Evolutionary conservation across 30 jellyfish, hydroid and myxozoan species (phyloP).

Genomic region (Euphysa ruthae): DNA sequence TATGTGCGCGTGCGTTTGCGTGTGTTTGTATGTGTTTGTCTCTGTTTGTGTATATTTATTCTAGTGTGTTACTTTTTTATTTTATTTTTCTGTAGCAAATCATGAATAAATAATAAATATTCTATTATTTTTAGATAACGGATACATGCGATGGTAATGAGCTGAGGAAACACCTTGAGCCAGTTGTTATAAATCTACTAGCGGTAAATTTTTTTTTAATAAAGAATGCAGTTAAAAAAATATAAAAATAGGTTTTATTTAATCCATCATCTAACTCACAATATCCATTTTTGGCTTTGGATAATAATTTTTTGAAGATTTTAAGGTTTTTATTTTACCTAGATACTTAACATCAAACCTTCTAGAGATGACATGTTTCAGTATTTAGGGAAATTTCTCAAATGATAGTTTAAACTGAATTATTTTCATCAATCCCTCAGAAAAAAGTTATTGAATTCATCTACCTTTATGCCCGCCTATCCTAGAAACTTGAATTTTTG

Average conservation of each 20-base stretch:
- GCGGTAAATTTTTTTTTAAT: conserved; percentile 13
- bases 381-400: too few relatives aligned
- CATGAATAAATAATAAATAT: background rate
- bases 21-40: background rate
- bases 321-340: too few relatives aligned
- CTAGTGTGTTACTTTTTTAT: background rate
- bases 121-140: conserved; percentile 2
- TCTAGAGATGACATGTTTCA: background rate
- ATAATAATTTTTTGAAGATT: too few relatives aligned
- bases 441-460: too few relatives aligned
- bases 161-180: conserved; percentile 12
- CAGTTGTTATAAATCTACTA: conserved; percentile 24
- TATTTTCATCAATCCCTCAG: too few relatives aligned
- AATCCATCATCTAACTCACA: background rate
- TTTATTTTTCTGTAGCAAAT: background rate
- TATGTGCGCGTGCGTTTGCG: background rate
- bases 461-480: too few relatives aligned
- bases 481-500: too few relatives aligned
- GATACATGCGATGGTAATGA: conserved; percentile 22
- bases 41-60: background rate
- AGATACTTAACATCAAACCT: background rate
- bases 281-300: too few relatives aligned
- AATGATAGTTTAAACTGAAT: too few relatives aligned
- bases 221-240: background rate
- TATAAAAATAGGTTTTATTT: background rate